Evolutionary conservation across 2,888 invertebrate species (phyloP), one percentile per base, ranked within the genome.

Genomic region (Callosobruchus maculatus): DNA sequence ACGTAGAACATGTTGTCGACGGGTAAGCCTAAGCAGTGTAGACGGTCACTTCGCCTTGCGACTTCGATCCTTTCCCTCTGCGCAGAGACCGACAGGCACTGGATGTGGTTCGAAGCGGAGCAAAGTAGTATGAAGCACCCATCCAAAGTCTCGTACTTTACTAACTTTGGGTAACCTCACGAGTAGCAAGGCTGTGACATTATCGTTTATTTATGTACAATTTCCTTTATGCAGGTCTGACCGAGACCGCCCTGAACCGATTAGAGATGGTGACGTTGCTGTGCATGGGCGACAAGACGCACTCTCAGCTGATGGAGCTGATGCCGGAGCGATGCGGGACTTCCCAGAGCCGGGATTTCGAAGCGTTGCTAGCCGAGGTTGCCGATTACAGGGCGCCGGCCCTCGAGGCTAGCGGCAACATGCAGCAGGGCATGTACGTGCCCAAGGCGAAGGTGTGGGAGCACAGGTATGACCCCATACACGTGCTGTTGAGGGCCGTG

Each of bases 281-380:
- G 71, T 97, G 97, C 80, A 97, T 97, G 86, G 94, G 94, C 66
- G 97, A 98, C 87, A 96, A 97, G 87, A 98, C 98, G 0, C 98
- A 98, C 88, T 97, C 97, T 79, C 97, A 98, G 85, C 89, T 99
- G 70, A 92, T 97, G 87, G 98, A 98, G 87, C 89, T 96, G 74
- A 96, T 99, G 95, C 98, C 98, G 0, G 98, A 98, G 88, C 90
- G 97, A 22, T 97, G 97, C 78, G 97, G 97, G n/a, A 95, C 94
- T 82, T 93, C 95, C 21, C 95, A 95, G 85, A 95, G 94, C 70
- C 91, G 94, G 83, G 96, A 96, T 88, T 97, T 97, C 84, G 97
- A 97, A 85, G 91, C 93, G 72, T 93, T 95, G 77, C 90, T 97
- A 72, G 93, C 93, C 75, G 93, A 96, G 89, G 87, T 86, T 21